Evolutionary conservation across 2,888 invertebrate species (phyloP).

Genomic region (Belgica antarctica): DNA sequence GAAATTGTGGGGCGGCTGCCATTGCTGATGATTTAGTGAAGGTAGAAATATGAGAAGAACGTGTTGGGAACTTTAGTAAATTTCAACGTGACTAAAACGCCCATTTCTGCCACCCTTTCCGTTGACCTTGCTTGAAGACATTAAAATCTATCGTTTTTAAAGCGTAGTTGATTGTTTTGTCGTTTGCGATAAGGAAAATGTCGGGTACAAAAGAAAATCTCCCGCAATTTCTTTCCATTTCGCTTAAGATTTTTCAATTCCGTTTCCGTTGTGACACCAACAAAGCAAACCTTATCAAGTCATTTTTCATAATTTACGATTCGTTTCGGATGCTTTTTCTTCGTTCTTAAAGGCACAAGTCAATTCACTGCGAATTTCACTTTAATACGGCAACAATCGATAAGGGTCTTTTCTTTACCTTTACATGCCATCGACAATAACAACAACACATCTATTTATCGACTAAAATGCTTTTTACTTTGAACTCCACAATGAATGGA

Average conservation of each 20-base stretch:
- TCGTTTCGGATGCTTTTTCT: background rate
- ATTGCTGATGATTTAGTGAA: background rate
- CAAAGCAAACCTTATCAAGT: background rate
- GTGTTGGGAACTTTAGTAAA: no score
- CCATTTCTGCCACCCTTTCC: no score
- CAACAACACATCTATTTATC: slow-evolving; percentile 26
- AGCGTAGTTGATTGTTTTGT: no score
- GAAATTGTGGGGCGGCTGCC: no score
- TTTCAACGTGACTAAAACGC: no score
- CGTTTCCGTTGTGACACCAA: background rate
- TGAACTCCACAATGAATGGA: slow-evolving; percentile 22
- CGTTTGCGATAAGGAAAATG: no score
- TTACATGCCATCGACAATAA: background rate
- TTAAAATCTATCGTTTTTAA: no score
- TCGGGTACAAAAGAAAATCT: no score
- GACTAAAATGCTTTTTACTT: slow-evolving; percentile 12
- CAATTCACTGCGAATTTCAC: background rate
- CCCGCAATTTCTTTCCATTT: background rate
- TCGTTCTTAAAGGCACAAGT: background rate
- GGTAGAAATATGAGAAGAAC: background rate
- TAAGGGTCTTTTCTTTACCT: slow-evolving; percentile 11
- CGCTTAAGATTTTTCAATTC: no score
- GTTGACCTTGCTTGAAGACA: no score
- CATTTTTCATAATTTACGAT: slow-evolving; percentile 4
- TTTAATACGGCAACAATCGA: slow-evolving; percentile 36